Evolutionary conservation across 2,113 vertebrate species (phyloP).

Genomic region (Thunnus maccoyii): DNA sequence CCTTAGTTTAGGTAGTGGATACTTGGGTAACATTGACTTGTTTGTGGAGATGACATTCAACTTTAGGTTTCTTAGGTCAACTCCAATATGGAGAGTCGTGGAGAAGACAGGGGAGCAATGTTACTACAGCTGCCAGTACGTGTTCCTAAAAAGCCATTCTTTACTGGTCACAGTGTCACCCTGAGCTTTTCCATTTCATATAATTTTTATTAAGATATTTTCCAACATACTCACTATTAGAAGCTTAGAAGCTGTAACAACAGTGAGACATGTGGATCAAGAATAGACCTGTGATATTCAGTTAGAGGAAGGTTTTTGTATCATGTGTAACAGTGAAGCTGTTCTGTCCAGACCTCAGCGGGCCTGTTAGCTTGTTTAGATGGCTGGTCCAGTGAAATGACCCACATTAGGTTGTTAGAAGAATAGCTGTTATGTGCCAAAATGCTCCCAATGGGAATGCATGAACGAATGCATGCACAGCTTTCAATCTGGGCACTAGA

Average conservation of each 20-base stretch:
- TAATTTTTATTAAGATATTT: not conserved
- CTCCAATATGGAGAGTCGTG: too few species aligned
- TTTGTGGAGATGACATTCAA: too few species aligned
- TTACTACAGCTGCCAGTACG: too few species aligned
- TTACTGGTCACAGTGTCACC: not conserved
- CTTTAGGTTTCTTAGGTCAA: too few species aligned
- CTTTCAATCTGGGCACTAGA: constrained; percentile 70
- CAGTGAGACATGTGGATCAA: constrained; percentile 28
- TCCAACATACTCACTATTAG: not conserved
- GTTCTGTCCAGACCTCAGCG: constrained; percentile 66
- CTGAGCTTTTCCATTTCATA: not conserved
- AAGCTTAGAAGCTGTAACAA: constrained; percentile 16
- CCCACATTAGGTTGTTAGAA: constrained; percentile 73
- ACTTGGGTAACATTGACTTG: too few species aligned
- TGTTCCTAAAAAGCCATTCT: too few species aligned
- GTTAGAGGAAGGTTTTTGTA: constrained; percentile 51
- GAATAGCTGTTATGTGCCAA: constrained; percentile 74
- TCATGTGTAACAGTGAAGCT: constrained; percentile 54
- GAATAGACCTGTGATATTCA: constrained; percentile 56
- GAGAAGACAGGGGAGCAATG: too few species aligned
- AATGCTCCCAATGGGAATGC: constrained; percentile 65
- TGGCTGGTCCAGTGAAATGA: constrained; percentile 76
- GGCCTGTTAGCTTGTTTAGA: constrained; percentile 77
- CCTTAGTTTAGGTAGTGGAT: too few species aligned
- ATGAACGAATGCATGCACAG: constrained; percentile 54